Conservation (phyloP, 2,888 invertebrate genomes). For the Drepanosiphum platanoidis region DNA sequence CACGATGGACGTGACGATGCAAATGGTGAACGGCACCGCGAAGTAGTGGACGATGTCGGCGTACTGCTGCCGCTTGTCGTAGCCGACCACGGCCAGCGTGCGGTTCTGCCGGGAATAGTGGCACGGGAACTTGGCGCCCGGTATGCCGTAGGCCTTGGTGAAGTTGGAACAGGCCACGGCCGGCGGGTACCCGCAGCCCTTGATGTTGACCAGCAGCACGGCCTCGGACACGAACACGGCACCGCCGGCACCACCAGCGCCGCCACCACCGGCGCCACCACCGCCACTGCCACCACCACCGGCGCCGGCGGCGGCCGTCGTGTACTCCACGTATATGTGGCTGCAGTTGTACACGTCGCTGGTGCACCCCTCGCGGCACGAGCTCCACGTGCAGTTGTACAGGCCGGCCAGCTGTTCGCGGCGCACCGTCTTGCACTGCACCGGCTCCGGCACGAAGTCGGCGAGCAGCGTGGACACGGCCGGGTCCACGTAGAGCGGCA, state of each 20-base stretch:
- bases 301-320: conserved; percentile 63
- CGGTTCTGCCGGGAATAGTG: conserved; percentile 82
- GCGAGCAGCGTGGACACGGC: conserved; percentile 72
- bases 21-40: conserved; percentile 84
- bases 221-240: conserved; percentile 70
- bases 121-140: conserved; percentile 76
- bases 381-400: conserved; percentile 83
- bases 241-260: conserved; percentile 63
- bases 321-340: conserved; percentile 72
- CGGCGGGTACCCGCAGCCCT: conserved; percentile 86
- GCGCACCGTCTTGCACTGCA: conserved; percentile 75
- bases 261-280: conserved; percentile 66
- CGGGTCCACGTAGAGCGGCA: conserved; percentile 78
- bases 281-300: conserved; percentile 63
- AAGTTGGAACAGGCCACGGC: conserved; percentile 80
- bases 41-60: conserved; percentile 84
- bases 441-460: conserved; percentile 79
- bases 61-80: conserved; percentile 84
- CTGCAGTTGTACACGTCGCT: conserved; percentile 79
- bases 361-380: conserved; percentile 83
- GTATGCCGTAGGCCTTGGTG: conserved; percentile 76
- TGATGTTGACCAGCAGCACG: conserved; percentile 80
- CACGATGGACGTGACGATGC: conserved; percentile 84
- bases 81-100: conserved; percentile 83
- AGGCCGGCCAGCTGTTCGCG: conserved; percentile 78